Evolutionary conservation across 1,140 invertebrate genomes (phyloP).

Genomic region (Ostrea edulis): DNA sequence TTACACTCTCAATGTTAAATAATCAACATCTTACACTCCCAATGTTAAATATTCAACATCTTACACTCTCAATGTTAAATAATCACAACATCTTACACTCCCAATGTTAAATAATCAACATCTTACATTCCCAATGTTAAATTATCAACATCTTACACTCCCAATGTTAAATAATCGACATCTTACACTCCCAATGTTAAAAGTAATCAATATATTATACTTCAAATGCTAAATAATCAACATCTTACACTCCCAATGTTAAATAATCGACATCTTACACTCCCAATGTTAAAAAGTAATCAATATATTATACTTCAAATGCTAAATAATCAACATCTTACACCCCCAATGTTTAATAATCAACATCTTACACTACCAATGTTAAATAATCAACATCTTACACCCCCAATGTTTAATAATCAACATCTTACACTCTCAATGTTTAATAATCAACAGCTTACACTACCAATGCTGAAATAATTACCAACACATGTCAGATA

Average conservation of each 20-base stretch:
- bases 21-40: slow-evolving; percentile 84
- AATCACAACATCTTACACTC: slow-evolving; percentile 83
- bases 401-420: slow-evolving; percentile 84
- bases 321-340: too few relatives aligned
- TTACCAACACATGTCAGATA: not conserved
- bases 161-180: slow-evolving; percentile 82
- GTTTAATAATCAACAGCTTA: slow-evolving; percentile 80
- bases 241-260: slow-evolving; percentile 86
- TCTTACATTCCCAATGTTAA: too few relatives aligned
- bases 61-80: slow-evolving; percentile 86
- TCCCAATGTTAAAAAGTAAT: slow-evolving; percentile 82
- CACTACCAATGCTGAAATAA: slow-evolving; percentile 84
- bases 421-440: slow-evolving; percentile 85
- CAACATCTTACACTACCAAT: too few relatives aligned
- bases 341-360: slow-evolving; percentile 84
- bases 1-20: slow-evolving; percentile 86
- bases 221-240: too few relatives aligned
- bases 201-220: slow-evolving; percentile 65
- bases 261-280: slow-evolving; percentile 83
- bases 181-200: slow-evolving; percentile 86
- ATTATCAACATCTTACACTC: slow-evolving; percentile 86
- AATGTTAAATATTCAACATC: slow-evolving; percentile 80
- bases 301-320: too few relatives aligned
- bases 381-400: too few relatives aligned
- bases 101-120: slow-evolving; percentile 81